Percentiles rank a stretch among this genome's conserved stretches.
phyloP scores from a whole-genome alignment of 2,888 invertebrate species.

The Trilocha varians region DNA sequence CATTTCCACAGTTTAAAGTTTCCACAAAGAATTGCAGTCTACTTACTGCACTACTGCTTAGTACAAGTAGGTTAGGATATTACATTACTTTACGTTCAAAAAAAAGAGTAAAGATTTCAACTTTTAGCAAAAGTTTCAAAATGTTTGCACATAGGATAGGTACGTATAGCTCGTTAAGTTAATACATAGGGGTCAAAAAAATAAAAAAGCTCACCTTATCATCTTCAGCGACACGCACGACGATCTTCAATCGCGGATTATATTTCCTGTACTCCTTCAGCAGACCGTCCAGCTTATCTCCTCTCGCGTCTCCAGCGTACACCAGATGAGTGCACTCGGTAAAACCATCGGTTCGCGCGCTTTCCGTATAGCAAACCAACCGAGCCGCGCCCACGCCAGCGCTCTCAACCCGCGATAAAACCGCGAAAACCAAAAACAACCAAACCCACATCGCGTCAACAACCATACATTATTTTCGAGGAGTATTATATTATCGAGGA shows the following conservation, averaged over 20 bases:
- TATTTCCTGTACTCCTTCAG: slow-evolving; percentile 64
- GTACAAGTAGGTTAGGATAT: too few species aligned
- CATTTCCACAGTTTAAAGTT: too few species aligned
- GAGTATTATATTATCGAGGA: not conserved
- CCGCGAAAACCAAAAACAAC: slow-evolving; percentile 43
- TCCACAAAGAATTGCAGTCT: too few species aligned
- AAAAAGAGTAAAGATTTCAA: too few species aligned
- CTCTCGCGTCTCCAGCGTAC: slow-evolving; percentile 56
- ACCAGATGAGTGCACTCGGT: slow-evolving; percentile 69
- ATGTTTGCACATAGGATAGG: too few species aligned
- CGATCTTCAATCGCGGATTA: slow-evolving; percentile 66
- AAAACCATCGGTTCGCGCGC: slow-evolving; percentile 37
- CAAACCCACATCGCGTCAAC: slow-evolving; percentile 50
- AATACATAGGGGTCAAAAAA: not conserved
- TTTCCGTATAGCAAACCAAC: slow-evolving; percentile 60
- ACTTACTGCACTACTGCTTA: too few species aligned
- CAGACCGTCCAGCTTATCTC: slow-evolving; percentile 51
- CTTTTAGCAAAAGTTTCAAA: too few species aligned
- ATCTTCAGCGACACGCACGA: slow-evolving; percentile 67
- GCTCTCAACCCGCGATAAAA: slow-evolving; percentile 29
- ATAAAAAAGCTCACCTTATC: slow-evolving; percentile 66
- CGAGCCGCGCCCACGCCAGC: slow-evolving; percentile 65
- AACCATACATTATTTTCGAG: not conserved
- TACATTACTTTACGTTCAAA: too few species aligned
- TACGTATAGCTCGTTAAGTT: not conserved